These are phyloP conservation scores for Syncerus caffer DNA, from an alignment of 2,797 vertebrate genomes.

Conservation along the genomic window DNA sequence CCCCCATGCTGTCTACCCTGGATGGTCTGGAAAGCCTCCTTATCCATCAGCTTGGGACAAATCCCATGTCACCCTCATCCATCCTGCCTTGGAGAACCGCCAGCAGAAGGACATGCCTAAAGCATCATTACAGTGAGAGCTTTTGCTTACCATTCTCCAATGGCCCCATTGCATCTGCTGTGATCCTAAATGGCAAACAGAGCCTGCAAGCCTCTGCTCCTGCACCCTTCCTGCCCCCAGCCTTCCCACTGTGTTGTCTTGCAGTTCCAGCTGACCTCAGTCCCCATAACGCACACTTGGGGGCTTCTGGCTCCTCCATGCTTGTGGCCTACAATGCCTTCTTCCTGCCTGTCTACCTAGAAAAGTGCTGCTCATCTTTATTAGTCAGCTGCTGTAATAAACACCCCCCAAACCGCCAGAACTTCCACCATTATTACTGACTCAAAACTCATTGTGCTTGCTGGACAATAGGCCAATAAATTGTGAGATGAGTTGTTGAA, in stretches of 20 bases:
- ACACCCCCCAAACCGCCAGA: neutral
- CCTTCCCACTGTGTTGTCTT: neutral
- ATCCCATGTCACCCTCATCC: neutral
- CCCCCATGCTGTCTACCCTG: accelerated
- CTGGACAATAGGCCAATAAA: neutral
- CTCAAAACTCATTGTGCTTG: accelerated
- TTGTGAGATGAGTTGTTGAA: neutral
- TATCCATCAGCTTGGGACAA: neutral
- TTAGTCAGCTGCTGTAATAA: neutral
- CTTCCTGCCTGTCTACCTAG: neutral
- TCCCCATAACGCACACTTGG: accelerated
- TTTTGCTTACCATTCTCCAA: neutral
- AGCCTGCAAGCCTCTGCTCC: too few species aligned
- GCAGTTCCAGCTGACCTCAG: neutral
- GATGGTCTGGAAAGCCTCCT: neutral
- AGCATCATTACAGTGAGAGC: accelerated
- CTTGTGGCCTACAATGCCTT: too few species aligned
- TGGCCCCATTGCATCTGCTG: too few species aligned
- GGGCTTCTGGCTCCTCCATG: neutral
- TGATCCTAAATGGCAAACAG: neutral
- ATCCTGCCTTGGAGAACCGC: neutral
- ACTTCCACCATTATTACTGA: too few species aligned
- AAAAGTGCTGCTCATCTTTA: neutral
- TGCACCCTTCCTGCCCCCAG: neutral
- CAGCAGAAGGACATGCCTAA: neutral